Percentiles rank a stretch among this genome's conserved stretches.
Conservation (phyloP, 2,113 vertebrate genomes). For the Capreolus pygargus region DNA sequence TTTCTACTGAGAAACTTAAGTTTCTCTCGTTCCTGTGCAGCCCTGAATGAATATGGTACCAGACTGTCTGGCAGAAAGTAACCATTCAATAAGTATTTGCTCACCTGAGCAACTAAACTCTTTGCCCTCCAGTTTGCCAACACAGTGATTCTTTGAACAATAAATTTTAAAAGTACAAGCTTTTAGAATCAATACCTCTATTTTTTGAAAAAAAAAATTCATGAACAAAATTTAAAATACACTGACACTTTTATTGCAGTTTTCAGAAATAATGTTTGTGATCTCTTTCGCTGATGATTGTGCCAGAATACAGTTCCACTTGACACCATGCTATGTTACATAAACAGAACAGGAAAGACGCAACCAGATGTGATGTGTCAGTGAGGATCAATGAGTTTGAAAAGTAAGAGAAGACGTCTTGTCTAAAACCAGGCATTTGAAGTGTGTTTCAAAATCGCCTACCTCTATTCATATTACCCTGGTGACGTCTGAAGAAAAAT, state of each 20-base stretch:
- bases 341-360: constrained; percentile 42
- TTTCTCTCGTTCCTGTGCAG: not conserved
- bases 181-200: constrained; percentile 39
- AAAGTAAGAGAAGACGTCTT: constrained; percentile 2
- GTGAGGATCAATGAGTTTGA: constrained; percentile 36
- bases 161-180: not conserved
- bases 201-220: not conserved
- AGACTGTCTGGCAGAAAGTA: not conserved
- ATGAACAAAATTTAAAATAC: constrained; percentile 40
- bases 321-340: not conserved
- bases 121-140: not conserved
- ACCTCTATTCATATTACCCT: constrained; percentile 15
- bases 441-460: not conserved
- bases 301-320: constrained; percentile 33
- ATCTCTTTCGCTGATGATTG: not conserved
- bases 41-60: not conserved
- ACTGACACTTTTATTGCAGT: constrained; percentile 28
- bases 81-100: not conserved
- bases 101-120: not conserved
- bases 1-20: not conserved
- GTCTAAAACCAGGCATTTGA: not conserved
- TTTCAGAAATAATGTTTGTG: constrained; percentile 46
- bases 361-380: constrained; percentile 61
- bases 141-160: not conserved
- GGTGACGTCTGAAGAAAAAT: not conserved